Conservation (phyloP, 2,797 vertebrate species). For the Sebastes iracundus region DNA sequence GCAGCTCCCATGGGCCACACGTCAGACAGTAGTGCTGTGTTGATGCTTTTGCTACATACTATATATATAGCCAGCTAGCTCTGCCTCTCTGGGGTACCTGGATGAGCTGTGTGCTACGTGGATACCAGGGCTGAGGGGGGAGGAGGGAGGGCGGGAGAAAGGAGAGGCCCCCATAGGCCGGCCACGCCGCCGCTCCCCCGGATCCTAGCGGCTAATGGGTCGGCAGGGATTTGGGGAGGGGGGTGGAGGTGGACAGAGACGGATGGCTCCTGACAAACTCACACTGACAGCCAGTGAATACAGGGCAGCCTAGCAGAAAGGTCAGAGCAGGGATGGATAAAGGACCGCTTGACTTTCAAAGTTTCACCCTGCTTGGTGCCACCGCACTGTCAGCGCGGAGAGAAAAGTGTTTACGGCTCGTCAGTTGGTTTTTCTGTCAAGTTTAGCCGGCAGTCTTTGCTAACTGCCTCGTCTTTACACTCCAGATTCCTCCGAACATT, state of each 20-base stretch:
- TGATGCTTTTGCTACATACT: slow-evolving; percentile 74
- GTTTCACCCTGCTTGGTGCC: slow-evolving; percentile 77
- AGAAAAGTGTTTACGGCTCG: slow-evolving; percentile 63
- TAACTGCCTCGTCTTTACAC: slow-evolving; percentile 3
- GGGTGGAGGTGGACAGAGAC: slow-evolving; percentile 82
- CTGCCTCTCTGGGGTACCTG: slow-evolving; percentile 73
- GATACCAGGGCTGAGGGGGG: slow-evolving; percentile 58
- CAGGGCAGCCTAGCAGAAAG: slow-evolving; percentile 85
- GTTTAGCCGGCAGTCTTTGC: neutral
- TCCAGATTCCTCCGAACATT: slow-evolving; percentile 6
- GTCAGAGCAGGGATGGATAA: slow-evolving; percentile 83
- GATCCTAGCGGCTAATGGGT: slow-evolving; percentile 82
- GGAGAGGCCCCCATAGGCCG: slow-evolving; percentile 70
- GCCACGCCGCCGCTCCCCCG: slow-evolving; percentile 71
- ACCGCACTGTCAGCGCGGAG: slow-evolving; percentile 51
- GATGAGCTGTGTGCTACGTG: slow-evolving; percentile 67
- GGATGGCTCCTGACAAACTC: slow-evolving; percentile 84
- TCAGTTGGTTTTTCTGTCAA: slow-evolving; percentile 60
- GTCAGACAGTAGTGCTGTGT: slow-evolving; percentile 79
- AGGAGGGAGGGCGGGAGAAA: slow-evolving; percentile 32
- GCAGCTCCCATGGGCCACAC: slow-evolving; percentile 70
- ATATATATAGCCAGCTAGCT: slow-evolving; percentile 57
- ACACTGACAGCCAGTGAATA: slow-evolving; percentile 84
- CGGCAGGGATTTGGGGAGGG: slow-evolving; percentile 80
- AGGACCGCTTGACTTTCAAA: slow-evolving; percentile 85